Evolutionary conservation across 2,113 vertebrate species (phyloP), one percentile per base, ranked within the genome.

Genomic region (Pelodiscus sinensis): DNA sequence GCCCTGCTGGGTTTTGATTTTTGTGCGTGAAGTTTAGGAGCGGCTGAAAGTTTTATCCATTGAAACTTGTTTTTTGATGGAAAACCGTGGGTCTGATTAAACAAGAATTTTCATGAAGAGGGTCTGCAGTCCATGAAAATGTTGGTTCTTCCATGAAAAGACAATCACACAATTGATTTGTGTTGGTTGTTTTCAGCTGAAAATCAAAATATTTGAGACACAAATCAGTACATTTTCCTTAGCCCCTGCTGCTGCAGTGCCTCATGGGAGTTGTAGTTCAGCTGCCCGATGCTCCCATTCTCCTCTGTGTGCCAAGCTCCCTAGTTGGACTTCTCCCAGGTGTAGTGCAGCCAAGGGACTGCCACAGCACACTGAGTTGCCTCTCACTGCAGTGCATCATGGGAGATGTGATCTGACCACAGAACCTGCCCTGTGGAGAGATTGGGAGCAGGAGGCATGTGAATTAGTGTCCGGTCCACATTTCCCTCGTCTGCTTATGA

Each of bases 211-310:
- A 85, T 80, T 71, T 50, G 65, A 92, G 86, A 2, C 50, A 44
- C 75, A 1, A 11, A 65, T 18, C 87, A 65, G 2, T 1, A n/a
- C 35, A 2, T n/a, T 60, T 52, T 31, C 22, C 1, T 31, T 6
- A 65, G 2, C 44, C 54, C n/a, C 81, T 86, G 52, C 12, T 80
- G 19, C 79, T 35, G 29, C 2, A 6, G 11, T 29, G 51, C 38
- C 55, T 27, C 65, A 0, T 2, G 50, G 60, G 35, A 15, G 73
- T 9, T 68, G 31, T 68, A 35, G 65, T 68, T 62, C 25, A 62
- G 73, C 56, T 0, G 0, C 51, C 25, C 24, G 3, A 38, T 31
- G 14, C 2, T 0, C 6, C 7, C 25, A 18, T 29, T n/a, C 9
- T 22, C 2, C 56, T 14, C 29, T 51, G 87, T n/a, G 31, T 14